Evolutionary conservation across 1,140 invertebrate species (phyloP).

Genomic region (Conopomorpha cramerella): DNA sequence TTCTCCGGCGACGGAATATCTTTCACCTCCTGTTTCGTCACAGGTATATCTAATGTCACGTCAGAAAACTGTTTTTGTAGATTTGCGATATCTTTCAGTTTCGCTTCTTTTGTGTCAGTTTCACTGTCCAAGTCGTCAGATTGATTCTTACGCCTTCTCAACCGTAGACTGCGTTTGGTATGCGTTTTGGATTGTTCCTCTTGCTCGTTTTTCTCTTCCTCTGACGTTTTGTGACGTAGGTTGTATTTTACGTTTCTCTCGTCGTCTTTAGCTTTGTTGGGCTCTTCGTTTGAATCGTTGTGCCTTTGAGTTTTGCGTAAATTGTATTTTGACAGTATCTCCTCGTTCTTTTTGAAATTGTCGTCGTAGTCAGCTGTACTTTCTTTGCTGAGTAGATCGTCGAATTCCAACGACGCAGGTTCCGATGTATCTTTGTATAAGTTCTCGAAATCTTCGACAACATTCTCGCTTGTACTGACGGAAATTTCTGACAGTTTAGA

Average conservation of each 20-base stretch:
- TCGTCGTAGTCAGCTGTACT: conserved; percentile 7
- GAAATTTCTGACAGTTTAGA: conserved; percentile 1
- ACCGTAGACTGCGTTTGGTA: conserved; percentile 16
- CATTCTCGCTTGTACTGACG: conserved; percentile 12
- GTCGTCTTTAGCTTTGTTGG: background rate
- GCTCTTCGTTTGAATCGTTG: conserved; percentile 2
- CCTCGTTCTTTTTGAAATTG: conserved; percentile 5
- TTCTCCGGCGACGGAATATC: conserved; percentile 35
- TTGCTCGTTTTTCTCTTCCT: background rate
- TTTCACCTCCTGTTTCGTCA: conserved; percentile 14
- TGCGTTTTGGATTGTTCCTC: conserved; percentile 11
- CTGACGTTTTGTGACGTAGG: conserved; percentile 1
- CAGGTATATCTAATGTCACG: conserved; percentile 29
- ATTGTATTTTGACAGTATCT: conserved; percentile 28
- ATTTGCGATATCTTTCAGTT: conserved; percentile 37
- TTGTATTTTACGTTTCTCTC: background rate
- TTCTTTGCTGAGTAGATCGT: conserved; percentile 4
- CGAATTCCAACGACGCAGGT: conserved; percentile 30
- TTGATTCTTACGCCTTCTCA: conserved; percentile 18
- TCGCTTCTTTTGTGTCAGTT: conserved; percentile 10
- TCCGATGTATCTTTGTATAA: conserved; percentile 31
- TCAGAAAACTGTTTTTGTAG: conserved; percentile 36
- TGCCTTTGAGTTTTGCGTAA: conserved; percentile 15
- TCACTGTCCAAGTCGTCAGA: conserved; percentile 8
- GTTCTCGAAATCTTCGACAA: conserved; percentile 35